These are phyloP conservation scores for Ennomos fuscantarius DNA, from an alignment of 2,888 invertebrate genomes.

Conservation along the genomic window DNA sequence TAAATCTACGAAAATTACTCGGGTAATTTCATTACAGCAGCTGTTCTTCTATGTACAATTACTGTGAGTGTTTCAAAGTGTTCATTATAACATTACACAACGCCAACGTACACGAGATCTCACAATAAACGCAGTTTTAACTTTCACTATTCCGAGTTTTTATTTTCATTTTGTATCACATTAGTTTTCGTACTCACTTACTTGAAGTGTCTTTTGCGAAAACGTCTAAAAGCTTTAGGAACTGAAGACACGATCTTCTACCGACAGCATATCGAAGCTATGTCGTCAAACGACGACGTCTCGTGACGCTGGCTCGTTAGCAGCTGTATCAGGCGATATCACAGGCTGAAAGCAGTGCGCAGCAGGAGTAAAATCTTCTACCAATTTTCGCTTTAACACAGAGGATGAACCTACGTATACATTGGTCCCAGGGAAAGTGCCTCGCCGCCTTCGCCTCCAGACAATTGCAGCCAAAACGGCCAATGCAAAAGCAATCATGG, in stretches of 20 bases:
- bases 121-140: conserved; percentile 55
- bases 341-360: conserved; percentile 86
- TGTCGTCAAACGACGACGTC: conserved; percentile 89
- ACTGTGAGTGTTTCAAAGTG: conserved; percentile 56
- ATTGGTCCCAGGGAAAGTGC: conserved; percentile 84
- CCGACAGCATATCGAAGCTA: conserved; percentile 84
- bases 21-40: conserved; percentile 70
- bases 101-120: conserved; percentile 55
- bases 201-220: conserved; percentile 54
- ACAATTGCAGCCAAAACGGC: conserved; percentile 82
- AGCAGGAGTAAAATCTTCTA: conserved; percentile 84
- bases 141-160: conserved; percentile 57
- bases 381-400: conserved; percentile 85
- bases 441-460: conserved; percentile 84
- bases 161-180: conserved; percentile 54
- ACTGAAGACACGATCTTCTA: conserved; percentile 84
- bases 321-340: conserved; percentile 79
- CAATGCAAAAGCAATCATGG: conserved; percentile 77
- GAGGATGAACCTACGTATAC: conserved; percentile 86
- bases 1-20: conserved; percentile 74
- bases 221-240: conserved; percentile 77
- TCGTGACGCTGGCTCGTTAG: conserved; percentile 71
- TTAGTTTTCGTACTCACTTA: conserved; percentile 55
- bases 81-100: conserved; percentile 59
- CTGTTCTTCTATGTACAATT: conserved; percentile 59